phyloP scores from a whole-genome alignment of 2,888 invertebrate genomes.

The Drosophila lacicola region DNA sequence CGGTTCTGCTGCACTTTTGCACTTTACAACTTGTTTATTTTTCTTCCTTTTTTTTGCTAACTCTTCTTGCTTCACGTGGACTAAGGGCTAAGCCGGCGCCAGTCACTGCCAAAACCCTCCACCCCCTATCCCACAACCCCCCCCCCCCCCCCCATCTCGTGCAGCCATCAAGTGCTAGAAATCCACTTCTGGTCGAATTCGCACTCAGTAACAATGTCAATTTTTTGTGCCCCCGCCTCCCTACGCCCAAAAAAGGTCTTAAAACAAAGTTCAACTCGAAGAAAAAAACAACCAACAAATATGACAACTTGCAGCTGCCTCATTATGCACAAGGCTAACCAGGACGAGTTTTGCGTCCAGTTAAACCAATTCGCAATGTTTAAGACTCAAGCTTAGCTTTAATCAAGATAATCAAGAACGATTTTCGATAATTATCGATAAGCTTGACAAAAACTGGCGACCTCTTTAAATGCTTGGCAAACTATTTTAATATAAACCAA shows the following conservation, averaged over 20 bases:
- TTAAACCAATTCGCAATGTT: no score
- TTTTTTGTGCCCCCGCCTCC: no score
- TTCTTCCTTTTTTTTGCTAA: slow-evolving; percentile 21
- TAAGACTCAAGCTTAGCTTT: no score
- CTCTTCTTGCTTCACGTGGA: slow-evolving; percentile 18
- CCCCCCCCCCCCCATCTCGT: background rate
- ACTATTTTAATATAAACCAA: no score
- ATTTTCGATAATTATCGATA: no score
- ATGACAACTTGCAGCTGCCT: background rate
- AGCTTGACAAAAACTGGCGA: no score
- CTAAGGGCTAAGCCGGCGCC: slow-evolving; percentile 37
- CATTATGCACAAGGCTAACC: background rate
- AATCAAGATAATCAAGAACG: no score
- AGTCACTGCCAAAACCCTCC: background rate
- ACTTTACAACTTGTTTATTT: slow-evolving; percentile 51
- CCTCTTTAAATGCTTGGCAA: no score
- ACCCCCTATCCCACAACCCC: background rate
- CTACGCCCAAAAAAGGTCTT: background rate
- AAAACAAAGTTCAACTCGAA: background rate
- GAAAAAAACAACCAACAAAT: background rate
- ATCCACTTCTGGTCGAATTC: background rate
- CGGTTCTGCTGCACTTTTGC: slow-evolving; percentile 36
- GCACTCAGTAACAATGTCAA: slow-evolving; percentile 8
- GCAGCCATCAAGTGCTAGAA: no score
- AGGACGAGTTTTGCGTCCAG: no score